Base-by-base conservation (phyloP, 2,888 invertebrate genomes). In the Phasia obesa region DNA sequence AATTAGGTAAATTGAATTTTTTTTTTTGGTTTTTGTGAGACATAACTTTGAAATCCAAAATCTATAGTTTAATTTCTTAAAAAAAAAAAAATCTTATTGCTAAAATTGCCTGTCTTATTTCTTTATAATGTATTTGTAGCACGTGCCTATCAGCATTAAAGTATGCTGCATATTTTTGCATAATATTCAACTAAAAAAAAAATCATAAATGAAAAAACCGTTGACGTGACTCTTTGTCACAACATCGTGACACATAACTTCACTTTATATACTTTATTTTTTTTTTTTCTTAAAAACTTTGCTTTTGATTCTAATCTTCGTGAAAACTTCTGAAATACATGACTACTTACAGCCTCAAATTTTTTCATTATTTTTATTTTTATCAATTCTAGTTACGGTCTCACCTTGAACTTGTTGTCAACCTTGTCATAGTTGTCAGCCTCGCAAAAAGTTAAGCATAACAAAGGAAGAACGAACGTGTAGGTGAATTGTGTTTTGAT, bases 391-490 rank as follows among this genome's bases (percentile, higher is more conserved):
- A 25, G 47, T 59, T 19, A 59, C 47, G 35, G 35, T 44, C 25
- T 69, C 27, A 55, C 71, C 71, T 71, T 59, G 71, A 71, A 71
- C 71, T 71, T 71, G 57, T 23, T 59, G 49, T 49, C 59, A 47
- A 47, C 31, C 59, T 57, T 71, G 70, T 59, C 25, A 35, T 9
- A 23, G 23, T 35, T 35, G 25, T 59, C 38, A 71, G 71, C 49
- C 47, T 71, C 35, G 25, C 59, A 27, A 38, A 59, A 59, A 59
- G 21, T 15, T 17, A 38, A 17, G 35, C 35, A 49, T 59, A 35
- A 70, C 11, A 49, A 17, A 35, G 21, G 21, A 25, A 47, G 4
- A 59, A 47, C 4, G 23, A 13, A 57, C 19, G 27, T 57, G 19
- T 44, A 27, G 19, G 19, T 0, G 27, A 7, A 27, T 55, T 55